phyloP scores from a whole-genome alignment of 2,888 invertebrate species.

The Drosophila nr. perissopoda region DNA sequence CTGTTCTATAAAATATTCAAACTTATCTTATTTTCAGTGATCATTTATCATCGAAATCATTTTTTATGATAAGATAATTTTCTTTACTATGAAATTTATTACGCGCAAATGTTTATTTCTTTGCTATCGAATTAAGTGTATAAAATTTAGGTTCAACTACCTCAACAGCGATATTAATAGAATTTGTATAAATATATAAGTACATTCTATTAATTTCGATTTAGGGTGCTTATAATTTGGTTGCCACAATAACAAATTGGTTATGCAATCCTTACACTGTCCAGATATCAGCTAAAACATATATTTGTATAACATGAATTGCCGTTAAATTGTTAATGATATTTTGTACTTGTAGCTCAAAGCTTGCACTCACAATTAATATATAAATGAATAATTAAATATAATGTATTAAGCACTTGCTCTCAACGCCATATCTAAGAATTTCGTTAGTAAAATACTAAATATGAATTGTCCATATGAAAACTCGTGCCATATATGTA shows the following conservation, averaged over 20 bases:
- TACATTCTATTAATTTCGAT: background rate
- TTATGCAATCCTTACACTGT: background rate
- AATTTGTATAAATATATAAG: background rate
- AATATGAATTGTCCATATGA: conserved; percentile 30
- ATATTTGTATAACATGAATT: conserved; percentile 17
- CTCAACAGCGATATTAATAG: background rate
- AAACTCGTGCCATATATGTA: conserved; percentile 45
- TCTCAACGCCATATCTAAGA: conserved; percentile 9
- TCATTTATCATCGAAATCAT: background rate
- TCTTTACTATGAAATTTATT: background rate
- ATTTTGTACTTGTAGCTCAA: background rate
- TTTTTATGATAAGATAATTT: background rate
- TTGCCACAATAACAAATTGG: conserved; percentile 1
- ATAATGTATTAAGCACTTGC: conserved; percentile 20
- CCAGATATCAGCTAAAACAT: conserved; percentile 17
- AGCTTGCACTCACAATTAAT: background rate
- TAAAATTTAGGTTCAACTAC: background rate
- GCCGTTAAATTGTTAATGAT: conserved; percentile 12
- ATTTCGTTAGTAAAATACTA: conserved; percentile 1
- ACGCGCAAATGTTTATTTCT: background rate
- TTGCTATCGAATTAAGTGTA: background rate
- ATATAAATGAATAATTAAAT: conserved; percentile 5
- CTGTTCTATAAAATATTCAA: background rate
- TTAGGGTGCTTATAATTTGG: background rate
- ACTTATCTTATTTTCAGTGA: background rate